Conservation (phyloP, 2,797 vertebrate species). For the Amphiprion clarkii region DNA sequence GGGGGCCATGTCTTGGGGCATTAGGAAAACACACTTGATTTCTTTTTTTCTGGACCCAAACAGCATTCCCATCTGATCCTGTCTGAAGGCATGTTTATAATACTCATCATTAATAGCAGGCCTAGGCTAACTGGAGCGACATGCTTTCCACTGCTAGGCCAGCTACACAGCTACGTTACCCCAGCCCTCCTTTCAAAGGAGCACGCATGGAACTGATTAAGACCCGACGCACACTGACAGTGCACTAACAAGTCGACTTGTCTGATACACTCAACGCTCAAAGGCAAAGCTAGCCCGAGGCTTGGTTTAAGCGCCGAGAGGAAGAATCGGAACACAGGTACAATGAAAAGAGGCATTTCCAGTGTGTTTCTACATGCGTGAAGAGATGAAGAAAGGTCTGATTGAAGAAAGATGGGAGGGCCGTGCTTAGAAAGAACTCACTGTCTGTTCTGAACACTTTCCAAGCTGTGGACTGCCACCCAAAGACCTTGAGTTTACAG, state of each 20-base stretch:
- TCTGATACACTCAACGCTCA: slow-evolving; percentile 63
- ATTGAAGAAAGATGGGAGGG: slow-evolving; percentile 24
- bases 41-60: slow-evolving; percentile 85
- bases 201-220: slow-evolving; percentile 78
- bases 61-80: slow-evolving; percentile 85
- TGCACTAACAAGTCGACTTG: slow-evolving; percentile 73
- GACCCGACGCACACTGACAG: slow-evolving; percentile 69
- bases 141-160: slow-evolving; percentile 74
- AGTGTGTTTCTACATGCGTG: background rate
- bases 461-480: slow-evolving; percentile 69
- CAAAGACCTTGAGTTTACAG: slow-evolving; percentile 71
- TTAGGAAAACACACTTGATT: slow-evolving; percentile 84
- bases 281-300: slow-evolving; percentile 36
- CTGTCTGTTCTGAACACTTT: slow-evolving; percentile 56
- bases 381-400: slow-evolving; percentile 13
- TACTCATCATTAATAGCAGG: slow-evolving; percentile 87
- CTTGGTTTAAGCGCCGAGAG: slow-evolving; percentile 19
- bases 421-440: slow-evolving; percentile 32
- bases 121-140: slow-evolving; percentile 77
- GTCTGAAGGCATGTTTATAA: slow-evolving; percentile 86
- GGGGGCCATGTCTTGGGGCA: slow-evolving; percentile 80
- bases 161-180: slow-evolving; percentile 67
- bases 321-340: slow-evolving; percentile 16
- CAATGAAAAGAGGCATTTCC: slow-evolving; percentile 15
- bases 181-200: slow-evolving; percentile 58